Conservation (phyloP, 2,113 vertebrate species). For the Ascaphus truei region DNA sequence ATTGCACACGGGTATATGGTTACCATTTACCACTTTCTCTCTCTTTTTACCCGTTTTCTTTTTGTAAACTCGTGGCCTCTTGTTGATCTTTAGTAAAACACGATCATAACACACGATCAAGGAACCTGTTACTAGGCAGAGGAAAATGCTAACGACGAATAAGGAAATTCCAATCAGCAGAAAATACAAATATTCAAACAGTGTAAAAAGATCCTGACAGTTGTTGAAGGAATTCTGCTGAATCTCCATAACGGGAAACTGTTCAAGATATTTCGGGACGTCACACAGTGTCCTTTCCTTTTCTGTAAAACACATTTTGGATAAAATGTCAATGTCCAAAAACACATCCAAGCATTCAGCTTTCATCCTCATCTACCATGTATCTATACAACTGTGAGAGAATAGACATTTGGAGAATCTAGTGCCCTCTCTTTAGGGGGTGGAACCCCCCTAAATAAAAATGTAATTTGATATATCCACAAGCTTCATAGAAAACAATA, state of each 20-base stretch:
- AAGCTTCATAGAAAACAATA: too few species aligned
- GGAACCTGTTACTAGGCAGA: conserved; percentile 53
- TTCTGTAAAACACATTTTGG: background rate
- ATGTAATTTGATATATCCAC: too few species aligned
- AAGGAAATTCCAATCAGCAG: conserved; percentile 50
- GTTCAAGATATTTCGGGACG: conserved; percentile 39
- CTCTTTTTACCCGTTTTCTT: background rate
- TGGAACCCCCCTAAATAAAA: too few species aligned
- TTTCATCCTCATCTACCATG: too few species aligned
- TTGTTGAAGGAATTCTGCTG: conserved; percentile 55
- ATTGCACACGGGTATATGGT: background rate
- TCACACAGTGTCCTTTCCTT: conserved; percentile 43
- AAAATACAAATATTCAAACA: conserved; percentile 41
- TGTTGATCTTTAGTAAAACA: background rate
- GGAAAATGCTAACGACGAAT: conserved; percentile 58
- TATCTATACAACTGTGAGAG: too few species aligned
- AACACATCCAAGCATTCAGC: too few species aligned
- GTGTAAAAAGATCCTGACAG: conserved; percentile 40
- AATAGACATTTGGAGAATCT: too few species aligned
- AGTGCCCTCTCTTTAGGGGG: too few species aligned
- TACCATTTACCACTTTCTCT: background rate
- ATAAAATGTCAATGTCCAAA: background rate
- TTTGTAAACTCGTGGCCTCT: background rate
- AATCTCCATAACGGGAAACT: conserved; percentile 48
- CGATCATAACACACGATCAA: conserved; percentile 27